Conservation (phyloP, 2,797 vertebrate species). For the Nyctalus aviator region DNA sequence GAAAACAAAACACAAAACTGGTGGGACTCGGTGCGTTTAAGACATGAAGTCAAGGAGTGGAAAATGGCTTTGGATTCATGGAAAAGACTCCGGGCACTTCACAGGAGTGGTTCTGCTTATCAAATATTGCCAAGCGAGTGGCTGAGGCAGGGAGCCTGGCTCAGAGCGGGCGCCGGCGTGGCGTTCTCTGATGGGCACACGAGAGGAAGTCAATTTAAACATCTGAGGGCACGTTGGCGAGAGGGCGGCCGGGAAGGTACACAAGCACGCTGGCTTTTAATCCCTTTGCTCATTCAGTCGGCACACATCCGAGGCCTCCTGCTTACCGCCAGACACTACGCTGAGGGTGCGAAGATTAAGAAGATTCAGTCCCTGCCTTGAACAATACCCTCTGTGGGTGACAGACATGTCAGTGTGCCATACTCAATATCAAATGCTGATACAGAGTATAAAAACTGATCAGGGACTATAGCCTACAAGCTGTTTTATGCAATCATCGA, state of each 20-base stretch:
- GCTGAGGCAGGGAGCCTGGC: background rate
- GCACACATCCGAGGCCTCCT: background rate
- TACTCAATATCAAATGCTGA: background rate
- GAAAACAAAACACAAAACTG: background rate
- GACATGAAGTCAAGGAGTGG: slow-evolving; percentile 18
- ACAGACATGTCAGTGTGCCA: background rate
- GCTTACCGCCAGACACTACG: background rate
- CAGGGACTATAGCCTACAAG: background rate
- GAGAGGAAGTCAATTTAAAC: slow-evolving; percentile 10
- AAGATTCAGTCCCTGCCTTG: background rate
- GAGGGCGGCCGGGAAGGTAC: background rate
- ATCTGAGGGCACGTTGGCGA: background rate
- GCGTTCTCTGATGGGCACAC: background rate
- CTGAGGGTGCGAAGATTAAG: background rate
- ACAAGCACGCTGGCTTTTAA: slow-evolving; percentile 9
- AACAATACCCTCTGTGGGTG: background rate
- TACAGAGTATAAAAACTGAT: background rate
- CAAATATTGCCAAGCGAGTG: slow-evolving; percentile 62
- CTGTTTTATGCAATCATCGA: background rate
- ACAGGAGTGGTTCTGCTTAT: slow-evolving; percentile 63
- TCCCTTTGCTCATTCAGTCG: background rate
- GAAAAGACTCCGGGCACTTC: slow-evolving; percentile 64
- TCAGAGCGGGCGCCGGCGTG: background rate
- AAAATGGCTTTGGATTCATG: slow-evolving; percentile 73
- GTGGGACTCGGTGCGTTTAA: background rate